A percentile compares a stretch with the other conserved stretches of the same genome.
These are phyloP conservation scores for Pollenia amentaria DNA, from an alignment of 2,888 invertebrate genomes.

Conservation along the genomic window DNA sequence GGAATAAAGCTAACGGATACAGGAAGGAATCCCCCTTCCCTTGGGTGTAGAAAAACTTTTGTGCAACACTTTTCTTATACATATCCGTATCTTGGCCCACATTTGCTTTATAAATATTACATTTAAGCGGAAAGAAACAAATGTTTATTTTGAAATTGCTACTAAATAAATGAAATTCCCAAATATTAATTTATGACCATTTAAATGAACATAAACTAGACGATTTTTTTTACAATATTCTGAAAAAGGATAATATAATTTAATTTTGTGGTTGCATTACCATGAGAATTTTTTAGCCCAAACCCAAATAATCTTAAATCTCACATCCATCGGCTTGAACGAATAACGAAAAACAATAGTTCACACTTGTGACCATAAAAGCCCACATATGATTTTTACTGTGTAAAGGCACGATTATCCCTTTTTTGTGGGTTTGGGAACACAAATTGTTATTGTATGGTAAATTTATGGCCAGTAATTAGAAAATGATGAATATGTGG, in stretches of 20 bases:
- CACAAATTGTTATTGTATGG: slow-evolving; percentile 42
- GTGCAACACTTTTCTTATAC: not conserved
- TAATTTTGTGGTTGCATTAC: slow-evolving; percentile 78
- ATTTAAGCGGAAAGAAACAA: slow-evolving; percentile 9
- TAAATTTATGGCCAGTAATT: slow-evolving; percentile 82
- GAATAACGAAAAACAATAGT: slow-evolving; percentile 76
- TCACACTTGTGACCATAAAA: slow-evolving; percentile 79
- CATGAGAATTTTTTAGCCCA: slow-evolving; percentile 37
- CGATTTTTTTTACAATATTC: slow-evolving; percentile 77
- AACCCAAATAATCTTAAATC: slow-evolving; percentile 25
- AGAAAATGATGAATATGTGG: slow-evolving; percentile 81
- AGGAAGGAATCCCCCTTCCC: slow-evolving; percentile 7
- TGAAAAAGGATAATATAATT: slow-evolving; percentile 82
- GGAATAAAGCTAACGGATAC: not conserved
- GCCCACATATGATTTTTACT: slow-evolving; percentile 64
- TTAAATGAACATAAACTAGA: slow-evolving; percentile 71
- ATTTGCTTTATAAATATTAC: slow-evolving; percentile 13
- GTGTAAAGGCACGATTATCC: slow-evolving; percentile 43
- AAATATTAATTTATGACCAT: slow-evolving; percentile 73
- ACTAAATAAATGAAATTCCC: slow-evolving; percentile 25
- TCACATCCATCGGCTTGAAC: slow-evolving; percentile 10
- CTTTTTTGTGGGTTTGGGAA: slow-evolving; percentile 33
- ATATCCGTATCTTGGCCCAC: slow-evolving; percentile 17
- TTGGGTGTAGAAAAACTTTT: not conserved
- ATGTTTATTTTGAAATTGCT: slow-evolving; percentile 53